Evolutionary conservation across 2,113 vertebrate species (phyloP).

Genomic region (Albula goreensis): DNA sequence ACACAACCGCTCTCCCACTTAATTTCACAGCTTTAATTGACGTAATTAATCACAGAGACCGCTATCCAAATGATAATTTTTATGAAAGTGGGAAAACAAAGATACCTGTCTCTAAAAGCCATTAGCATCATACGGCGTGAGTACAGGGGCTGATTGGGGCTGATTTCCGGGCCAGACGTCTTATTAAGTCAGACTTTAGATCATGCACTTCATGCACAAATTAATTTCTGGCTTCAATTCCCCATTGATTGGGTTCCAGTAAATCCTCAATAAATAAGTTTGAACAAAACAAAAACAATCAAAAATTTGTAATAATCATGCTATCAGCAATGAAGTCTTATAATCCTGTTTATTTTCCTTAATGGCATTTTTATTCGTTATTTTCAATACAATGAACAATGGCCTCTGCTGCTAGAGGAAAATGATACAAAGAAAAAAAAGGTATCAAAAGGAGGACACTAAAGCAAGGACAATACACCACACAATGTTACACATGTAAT

Average conservation of each 20-base stretch:
- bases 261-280: neutral
- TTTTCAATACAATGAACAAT: too few relatives aligned
- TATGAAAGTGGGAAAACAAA: slow-evolving; percentile 42
- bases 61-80: slow-evolving; percentile 37
- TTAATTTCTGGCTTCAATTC: neutral
- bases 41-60: slow-evolving; percentile 57
- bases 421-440: too few relatives aligned
- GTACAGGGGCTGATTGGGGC: slow-evolving; percentile 32
- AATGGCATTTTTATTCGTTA: too few relatives aligned
- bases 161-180: slow-evolving; percentile 19
- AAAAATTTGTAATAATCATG: neutral
- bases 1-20: slow-evolving; percentile 44
- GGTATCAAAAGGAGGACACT: neutral
- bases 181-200: neutral
- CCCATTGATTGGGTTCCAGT: too few relatives aligned
- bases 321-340: neutral
- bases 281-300: neutral
- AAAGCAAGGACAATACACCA: neutral
- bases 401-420: too few relatives aligned
- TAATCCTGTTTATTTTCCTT: neutral
- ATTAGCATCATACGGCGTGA: slow-evolving; percentile 34
- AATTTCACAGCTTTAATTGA: slow-evolving; percentile 51
- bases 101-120: slow-evolving; percentile 35
- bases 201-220: neutral
- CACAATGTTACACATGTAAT: neutral